Conservation (phyloP, 2,888 invertebrate genomes). For the Cosmorhoe ocellata region DNA sequence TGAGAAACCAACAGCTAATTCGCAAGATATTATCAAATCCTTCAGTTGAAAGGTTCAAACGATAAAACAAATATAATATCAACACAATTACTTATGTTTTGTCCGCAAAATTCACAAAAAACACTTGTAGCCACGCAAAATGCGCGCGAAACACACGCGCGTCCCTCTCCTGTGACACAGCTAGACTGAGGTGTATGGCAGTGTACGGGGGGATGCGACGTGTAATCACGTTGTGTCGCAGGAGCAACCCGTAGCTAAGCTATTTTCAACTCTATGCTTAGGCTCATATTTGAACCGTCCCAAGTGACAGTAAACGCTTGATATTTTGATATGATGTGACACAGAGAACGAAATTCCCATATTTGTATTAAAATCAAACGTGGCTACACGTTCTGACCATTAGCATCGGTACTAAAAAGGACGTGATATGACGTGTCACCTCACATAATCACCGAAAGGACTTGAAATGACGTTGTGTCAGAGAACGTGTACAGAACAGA, state of each 20-base stretch:
- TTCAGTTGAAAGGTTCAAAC: too few relatives aligned
- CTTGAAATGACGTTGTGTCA: background rate
- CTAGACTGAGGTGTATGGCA: too few relatives aligned
- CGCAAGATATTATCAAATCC: too few relatives aligned
- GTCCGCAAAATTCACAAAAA: background rate
- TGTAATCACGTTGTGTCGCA: too few relatives aligned
- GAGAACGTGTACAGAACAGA: too few relatives aligned
- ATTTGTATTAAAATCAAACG: background rate
- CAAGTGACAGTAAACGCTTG: conserved; percentile 1
- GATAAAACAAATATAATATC: too few relatives aligned
- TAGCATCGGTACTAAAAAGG: background rate
- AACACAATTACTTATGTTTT: too few relatives aligned
- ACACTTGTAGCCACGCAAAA: background rate
- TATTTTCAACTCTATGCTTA: background rate
- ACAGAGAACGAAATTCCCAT: background rate
- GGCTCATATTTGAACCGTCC: background rate
- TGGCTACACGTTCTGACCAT: conserved; percentile 1
- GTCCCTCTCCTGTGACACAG: too few relatives aligned
- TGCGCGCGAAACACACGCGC: background rate
- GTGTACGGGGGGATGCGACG: too few relatives aligned
- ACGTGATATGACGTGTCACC: too few relatives aligned
- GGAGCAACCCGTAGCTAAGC: too few relatives aligned
- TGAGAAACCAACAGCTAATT: too few relatives aligned
- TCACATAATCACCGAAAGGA: background rate
- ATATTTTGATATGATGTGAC: conserved; percentile 1